Percentiles rank a stretch among this genome's conserved stretches.
phyloP scores from a whole-genome alignment of 2,797 vertebrate species.

The Urosaurus nigricauda region DNA sequence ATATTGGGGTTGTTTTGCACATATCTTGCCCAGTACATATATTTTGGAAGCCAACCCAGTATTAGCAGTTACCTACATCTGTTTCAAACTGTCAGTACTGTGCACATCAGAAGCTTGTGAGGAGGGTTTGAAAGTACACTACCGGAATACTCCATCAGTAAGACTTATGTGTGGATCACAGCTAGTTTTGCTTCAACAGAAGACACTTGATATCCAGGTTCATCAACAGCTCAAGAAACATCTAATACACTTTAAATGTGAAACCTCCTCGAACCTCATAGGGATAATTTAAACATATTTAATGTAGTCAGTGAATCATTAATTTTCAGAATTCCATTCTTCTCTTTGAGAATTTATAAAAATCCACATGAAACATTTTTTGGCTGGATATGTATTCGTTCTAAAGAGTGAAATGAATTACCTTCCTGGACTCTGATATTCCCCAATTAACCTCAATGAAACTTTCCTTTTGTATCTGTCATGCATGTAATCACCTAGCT shows the following conservation, averaged over 20 bases:
- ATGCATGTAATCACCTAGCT: slow-evolving; percentile 15
- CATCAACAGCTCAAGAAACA: background rate
- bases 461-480: slow-evolving; percentile 23
- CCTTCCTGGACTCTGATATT: slow-evolving; percentile 30
- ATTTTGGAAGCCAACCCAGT: background rate
- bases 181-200: background rate
- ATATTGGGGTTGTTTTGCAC: background rate
- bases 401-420: slow-evolving; percentile 1
- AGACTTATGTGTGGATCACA: background rate
- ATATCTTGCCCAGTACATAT: background rate
- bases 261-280: background rate
- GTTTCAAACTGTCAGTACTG: background rate
- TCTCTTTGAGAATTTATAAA: slow-evolving; percentile 10
- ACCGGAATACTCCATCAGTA: background rate
- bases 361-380: slow-evolving; percentile 2
- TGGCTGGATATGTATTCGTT: background rate
- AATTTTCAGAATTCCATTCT: background rate
- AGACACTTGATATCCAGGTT: background rate
- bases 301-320: background rate
- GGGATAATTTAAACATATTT: slow-evolving; percentile 23
- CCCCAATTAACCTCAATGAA: slow-evolving; percentile 12
- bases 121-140: background rate
- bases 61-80: no score
- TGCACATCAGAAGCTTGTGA: background rate
- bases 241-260: background rate